phyloP scores from a whole-genome alignment of 92 coral and sea anemone genomes.

The Heliopora coerulea region DNA sequence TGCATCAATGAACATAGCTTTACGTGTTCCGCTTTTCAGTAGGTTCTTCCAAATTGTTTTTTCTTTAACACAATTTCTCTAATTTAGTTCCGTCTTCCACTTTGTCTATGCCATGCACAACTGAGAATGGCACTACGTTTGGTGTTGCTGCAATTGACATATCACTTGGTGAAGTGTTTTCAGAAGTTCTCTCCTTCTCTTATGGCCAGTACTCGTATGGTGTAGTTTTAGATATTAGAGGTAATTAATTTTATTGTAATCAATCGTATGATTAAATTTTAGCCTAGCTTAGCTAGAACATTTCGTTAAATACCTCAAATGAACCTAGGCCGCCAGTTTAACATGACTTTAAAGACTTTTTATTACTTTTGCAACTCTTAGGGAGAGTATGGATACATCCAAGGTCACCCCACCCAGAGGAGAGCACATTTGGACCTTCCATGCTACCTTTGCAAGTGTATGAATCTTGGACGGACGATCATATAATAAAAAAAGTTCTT shows the following conservation, averaged over 20 bases:
- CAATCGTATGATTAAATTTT: no score
- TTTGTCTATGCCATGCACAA: constrained; percentile 53
- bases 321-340: no score
- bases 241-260: no score
- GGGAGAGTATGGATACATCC: constrained; percentile 45
- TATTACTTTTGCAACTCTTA: no score
- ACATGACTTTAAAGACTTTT: no score
- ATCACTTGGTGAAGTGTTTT: constrained; percentile 52
- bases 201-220: constrained; percentile 35
- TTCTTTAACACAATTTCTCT: no score
- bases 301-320: no score
- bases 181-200: constrained; percentile 45
- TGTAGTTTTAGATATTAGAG: constrained; percentile 19
- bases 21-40: no score
- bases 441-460: constrained; percentile 27
- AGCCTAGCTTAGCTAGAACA: no score
- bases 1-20: no score
- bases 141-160: constrained; percentile 71
- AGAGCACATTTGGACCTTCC: constrained; percentile 23
- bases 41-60: no score
- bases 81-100: constrained; percentile 43
- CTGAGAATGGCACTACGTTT: constrained; percentile 38
- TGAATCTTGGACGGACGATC: constrained; percentile 29
- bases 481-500: constrained; percentile 3
- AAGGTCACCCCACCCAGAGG: constrained; percentile 29